phyloP scores from a whole-genome alignment of 2,888 invertebrate species.

The Seira ritae region DNA sequence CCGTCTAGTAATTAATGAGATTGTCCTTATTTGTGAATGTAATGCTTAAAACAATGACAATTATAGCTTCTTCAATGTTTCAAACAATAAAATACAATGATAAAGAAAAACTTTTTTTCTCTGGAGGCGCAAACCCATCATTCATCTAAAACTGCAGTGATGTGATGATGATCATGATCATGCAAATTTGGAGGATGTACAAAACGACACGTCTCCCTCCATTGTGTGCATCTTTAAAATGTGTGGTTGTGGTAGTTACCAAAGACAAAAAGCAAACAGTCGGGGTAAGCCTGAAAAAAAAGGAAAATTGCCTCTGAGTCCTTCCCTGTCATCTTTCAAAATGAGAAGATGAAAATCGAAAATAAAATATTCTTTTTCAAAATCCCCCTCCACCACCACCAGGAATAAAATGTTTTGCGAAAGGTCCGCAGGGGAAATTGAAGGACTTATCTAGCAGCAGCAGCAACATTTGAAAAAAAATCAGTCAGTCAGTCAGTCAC shows the following conservation, averaged over 20 bases:
- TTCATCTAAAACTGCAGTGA: not conserved
- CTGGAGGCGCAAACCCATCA: conserved; percentile 14
- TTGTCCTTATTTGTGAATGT: conserved; percentile 59
- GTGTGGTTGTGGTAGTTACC: too few species aligned
- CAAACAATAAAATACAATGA: conserved; percentile 16
- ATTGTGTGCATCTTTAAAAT: not conserved
- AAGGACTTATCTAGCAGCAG: not conserved
- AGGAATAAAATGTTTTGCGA: not conserved
- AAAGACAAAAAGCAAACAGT: conserved; percentile 10
- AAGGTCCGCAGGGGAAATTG: not conserved
- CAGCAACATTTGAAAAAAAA: too few species aligned
- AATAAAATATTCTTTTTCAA: not conserved
- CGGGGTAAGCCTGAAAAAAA: conserved; percentile 10
- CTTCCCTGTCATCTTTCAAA: not conserved
- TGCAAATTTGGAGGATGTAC: conserved; percentile 24
- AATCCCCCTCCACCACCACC: not conserved
- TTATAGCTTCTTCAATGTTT: conserved; percentile 40
- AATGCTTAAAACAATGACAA: conserved; percentile 46
- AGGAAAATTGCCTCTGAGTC: not conserved
- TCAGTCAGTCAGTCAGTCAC: conserved; percentile 9
- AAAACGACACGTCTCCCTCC: conserved; percentile 2
- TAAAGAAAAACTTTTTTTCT: conserved; percentile 10
- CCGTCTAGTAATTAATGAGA: conserved; percentile 61
- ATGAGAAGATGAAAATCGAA: not conserved
- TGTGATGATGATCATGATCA: conserved; percentile 24